phyloP scores from a whole-genome alignment of 1,140 invertebrate genomes.

The Drosophila orosa region DNA sequence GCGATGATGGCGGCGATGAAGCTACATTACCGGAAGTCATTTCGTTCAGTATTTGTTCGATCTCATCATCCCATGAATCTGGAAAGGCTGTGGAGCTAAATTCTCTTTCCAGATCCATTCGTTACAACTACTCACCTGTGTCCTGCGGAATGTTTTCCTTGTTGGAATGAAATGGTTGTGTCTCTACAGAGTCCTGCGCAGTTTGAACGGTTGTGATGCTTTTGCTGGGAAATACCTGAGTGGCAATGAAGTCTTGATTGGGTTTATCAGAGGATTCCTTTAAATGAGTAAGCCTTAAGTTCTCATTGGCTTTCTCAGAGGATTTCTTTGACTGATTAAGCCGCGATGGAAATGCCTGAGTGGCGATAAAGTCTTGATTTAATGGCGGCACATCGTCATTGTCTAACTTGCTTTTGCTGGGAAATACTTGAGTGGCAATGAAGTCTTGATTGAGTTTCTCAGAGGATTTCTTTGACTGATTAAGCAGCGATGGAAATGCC shows the following conservation, averaged over 20 bases:
- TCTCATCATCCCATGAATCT: constrained; percentile 19
- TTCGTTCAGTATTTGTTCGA: constrained; percentile 47
- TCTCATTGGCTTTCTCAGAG: neutral
- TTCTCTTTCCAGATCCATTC: neutral
- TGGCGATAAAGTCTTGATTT: constrained; percentile 22
- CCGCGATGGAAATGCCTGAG: constrained; percentile 18
- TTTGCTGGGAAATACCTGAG: constrained; percentile 11
- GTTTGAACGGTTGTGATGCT: neutral
- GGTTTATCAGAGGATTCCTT: neutral
- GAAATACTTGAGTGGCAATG: constrained; percentile 25
- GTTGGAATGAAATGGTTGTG: constrained; percentile 19
- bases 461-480: neutral
- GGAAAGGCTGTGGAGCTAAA: neutral
- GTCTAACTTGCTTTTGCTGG: neutral
- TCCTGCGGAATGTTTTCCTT: constrained; percentile 19
- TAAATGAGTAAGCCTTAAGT: neutral
- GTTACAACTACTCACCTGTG: neutral
- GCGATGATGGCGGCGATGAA: constrained; percentile 14
- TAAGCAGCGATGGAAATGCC: neutral
- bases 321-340: neutral
- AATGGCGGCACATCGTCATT: no score
- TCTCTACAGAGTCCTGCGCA: constrained; percentile 11
- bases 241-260: constrained; percentile 38
- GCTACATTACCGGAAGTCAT: constrained; percentile 29
- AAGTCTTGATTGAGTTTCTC: constrained; percentile 27